phyloP scores from a whole-genome alignment of 2,888 invertebrate species.

The Apamea sordens region DNA sequence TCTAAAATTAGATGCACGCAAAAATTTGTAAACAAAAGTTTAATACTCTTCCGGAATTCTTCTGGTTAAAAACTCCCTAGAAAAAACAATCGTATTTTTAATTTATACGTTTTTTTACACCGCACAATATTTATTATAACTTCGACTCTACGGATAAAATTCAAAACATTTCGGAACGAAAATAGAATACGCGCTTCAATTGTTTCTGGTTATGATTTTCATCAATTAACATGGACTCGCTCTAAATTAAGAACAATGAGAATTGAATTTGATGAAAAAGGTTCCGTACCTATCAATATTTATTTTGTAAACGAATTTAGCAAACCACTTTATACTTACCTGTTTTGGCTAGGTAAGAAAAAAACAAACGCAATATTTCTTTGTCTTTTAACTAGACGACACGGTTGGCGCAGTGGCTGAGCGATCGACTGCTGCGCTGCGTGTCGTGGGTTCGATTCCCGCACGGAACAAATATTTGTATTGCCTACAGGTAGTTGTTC shows the following conservation, averaged over 20 bases:
- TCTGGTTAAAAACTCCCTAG: conserved; percentile 13
- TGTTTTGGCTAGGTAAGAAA: too few species aligned
- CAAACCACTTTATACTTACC: neutral
- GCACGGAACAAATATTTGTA: too few species aligned
- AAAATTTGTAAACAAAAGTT: conserved; percentile 4
- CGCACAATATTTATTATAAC: conserved; percentile 13
- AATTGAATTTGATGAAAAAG: neutral
- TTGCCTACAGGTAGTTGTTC: too few species aligned
- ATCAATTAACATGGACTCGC: conserved; percentile 43
- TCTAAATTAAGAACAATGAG: conserved; percentile 40
- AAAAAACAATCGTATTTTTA: conserved; percentile 17
- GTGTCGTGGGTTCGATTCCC: too few species aligned
- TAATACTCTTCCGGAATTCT: neutral
- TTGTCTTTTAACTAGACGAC: neutral
- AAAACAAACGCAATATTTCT: neutral
- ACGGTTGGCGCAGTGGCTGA: too few species aligned
- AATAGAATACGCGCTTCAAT: conserved; percentile 67
- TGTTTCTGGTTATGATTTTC: conserved; percentile 67
- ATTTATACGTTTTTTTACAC: conserved; percentile 21
- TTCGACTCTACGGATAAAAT: conserved; percentile 22
- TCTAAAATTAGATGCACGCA: neutral
- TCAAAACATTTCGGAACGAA: conserved; percentile 60
- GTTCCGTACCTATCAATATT: conserved; percentile 16
- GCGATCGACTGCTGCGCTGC: too few species aligned
- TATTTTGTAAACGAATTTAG: neutral